phyloP scores from a whole-genome alignment of 2,797 vertebrate species.

The Petrocephalus schoutedeni region DNA sequence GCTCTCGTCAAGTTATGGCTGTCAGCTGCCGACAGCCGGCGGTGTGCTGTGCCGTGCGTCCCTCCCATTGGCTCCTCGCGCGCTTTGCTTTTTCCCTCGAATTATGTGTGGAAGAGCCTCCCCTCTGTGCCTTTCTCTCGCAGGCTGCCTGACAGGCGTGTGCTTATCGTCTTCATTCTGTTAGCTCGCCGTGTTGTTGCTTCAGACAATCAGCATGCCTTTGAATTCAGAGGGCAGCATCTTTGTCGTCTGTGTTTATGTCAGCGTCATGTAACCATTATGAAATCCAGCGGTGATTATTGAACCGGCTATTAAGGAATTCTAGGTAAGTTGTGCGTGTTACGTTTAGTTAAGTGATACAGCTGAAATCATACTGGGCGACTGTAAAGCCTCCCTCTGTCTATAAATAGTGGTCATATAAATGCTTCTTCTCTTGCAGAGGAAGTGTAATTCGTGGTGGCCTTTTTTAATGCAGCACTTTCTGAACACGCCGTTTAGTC shows the following conservation, averaged over 20 bases:
- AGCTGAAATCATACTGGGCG: background rate
- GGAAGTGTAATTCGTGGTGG: background rate
- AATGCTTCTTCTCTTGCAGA: background rate
- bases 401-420: background rate
- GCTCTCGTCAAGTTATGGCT: background rate
- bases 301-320: background rate
- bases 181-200: background rate
- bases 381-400: background rate
- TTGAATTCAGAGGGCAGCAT: background rate
- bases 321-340: background rate
- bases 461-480: background rate
- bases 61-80: background rate
- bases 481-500: background rate
- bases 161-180: background rate
- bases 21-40: background rate
- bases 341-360: background rate
- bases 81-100: background rate
- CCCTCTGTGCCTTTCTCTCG: slow-evolving; percentile 2
- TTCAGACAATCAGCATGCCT: background rate
- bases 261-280: background rate
- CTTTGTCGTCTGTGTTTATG: background rate
- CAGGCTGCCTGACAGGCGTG: background rate
- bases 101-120: slow-evolving; percentile 1
- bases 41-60: background rate
- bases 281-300: background rate